Base-by-base conservation (phyloP, 1,140 invertebrate genomes). In the Latrodectus geometricus region DNA sequence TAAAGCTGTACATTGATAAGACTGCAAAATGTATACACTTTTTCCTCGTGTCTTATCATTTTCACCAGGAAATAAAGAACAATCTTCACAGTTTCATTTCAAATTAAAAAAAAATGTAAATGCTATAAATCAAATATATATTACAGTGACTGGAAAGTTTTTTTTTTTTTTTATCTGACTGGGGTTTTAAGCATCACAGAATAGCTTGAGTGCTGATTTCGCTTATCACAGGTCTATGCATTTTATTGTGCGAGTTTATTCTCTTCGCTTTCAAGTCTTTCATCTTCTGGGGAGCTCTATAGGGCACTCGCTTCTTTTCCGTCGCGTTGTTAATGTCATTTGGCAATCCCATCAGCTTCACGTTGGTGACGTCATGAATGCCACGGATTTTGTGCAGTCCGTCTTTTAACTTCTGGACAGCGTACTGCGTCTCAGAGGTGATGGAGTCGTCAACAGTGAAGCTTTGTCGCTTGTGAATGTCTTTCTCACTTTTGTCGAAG, bases 361-460 rank as follows among this genome's bases (percentile, higher is more conserved):
- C 86, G 70, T 87, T 87, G 11, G 86, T 87, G 65, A 87, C 69
- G 35, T 87, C 86, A 21, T 87, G 78, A 17, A 87, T 87, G 15
- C 78, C 86, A 5, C 86, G 68, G 52, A 77, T 87, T 21, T 74
- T 81, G 14, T 69, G 17, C 8, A 82, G 15, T 17, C 78, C 78
- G 50, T 87, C 79, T n/a, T 78, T 87, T 5, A 77, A 56, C 49
- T 87, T 87, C 23, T 72, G 56, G 4, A 77, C 86, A 0, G 86
- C 78, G 14, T 77, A 14, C 0, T 87, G 65, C n/a, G 78, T 56
- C 35, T 80, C 72, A 14, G 7, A 74, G 15, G 74, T 23, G n/a
- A 49, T 21, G 4, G 61, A 1, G 48, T 82, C 80, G 49, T 82
- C 70, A 4, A 68, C 54, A 14, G 54, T 14, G 54, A 61, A 61